Conservation (phyloP, 1,140 invertebrate genomes). For the Bombus breviceps region DNA sequence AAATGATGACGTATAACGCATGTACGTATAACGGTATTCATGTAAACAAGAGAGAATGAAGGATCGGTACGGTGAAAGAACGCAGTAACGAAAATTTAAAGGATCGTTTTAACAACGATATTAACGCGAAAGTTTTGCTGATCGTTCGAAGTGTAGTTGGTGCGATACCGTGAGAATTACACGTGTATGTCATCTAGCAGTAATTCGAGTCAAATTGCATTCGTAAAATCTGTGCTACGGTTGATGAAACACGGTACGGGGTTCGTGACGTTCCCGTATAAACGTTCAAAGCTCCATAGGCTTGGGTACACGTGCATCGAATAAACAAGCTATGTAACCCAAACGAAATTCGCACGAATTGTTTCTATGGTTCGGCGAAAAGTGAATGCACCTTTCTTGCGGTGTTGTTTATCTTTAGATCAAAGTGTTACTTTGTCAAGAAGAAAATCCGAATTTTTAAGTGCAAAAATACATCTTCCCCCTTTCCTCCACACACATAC, state of each 20-base stretch:
- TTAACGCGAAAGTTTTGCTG: not conserved
- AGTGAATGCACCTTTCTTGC: constrained; percentile 47
- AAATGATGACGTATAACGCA: too few relatives aligned
- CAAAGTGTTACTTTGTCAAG: not conserved
- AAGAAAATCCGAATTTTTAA: not conserved
- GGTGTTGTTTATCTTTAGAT: constrained; percentile 39
- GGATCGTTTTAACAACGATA: not conserved
- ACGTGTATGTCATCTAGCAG: not conserved
- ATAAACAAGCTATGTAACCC: constrained; percentile 51
- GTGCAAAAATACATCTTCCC: not conserved
- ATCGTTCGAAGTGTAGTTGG: not conserved
- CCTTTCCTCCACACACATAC: too few relatives aligned
- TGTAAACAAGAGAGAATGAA: too few relatives aligned
- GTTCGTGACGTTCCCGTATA: constrained; percentile 61
- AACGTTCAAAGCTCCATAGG: constrained; percentile 51
- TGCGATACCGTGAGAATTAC: not conserved
- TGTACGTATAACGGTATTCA: not conserved
- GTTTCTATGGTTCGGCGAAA: constrained; percentile 47
- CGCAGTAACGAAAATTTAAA: not conserved
- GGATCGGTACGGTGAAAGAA: not conserved
- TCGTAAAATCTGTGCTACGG: constrained; percentile 49
- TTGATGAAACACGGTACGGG: constrained; percentile 55
- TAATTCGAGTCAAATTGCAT: constrained; percentile 48
- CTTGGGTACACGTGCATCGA: constrained; percentile 39
- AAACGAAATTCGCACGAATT: constrained; percentile 51